Base-by-base conservation (phyloP, 2,888 invertebrate species). In the Tyria jacobaeae region DNA sequence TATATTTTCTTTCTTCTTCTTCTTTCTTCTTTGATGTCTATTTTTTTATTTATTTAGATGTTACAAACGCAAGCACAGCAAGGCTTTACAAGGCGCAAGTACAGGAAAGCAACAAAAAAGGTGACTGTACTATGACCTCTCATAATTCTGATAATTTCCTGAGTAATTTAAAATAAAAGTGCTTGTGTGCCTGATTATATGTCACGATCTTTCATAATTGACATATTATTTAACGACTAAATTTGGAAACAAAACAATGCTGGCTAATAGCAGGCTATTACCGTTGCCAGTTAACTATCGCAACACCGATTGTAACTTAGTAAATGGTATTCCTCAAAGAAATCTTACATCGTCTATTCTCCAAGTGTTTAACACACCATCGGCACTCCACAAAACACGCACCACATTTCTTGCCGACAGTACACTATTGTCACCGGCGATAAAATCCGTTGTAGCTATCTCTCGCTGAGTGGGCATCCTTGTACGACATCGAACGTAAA, bases 381-480 rank as follows among this genome's bases (percentile, higher is more conserved):
- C 27, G 52, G 34, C 21, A 57, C 53, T 57, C 39, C 34, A 54
- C 31, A 53, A 37, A 41, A 58, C 62, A 53, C 41, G 41, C 12
- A 54, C 31, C 53, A 57, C 47, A 53, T 57, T 44, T 49, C 34
- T 37, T 12, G 17, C 17, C 44, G 49, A 62, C 57, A 57, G 52
- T 34, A 63, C 39, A n/a, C 64, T 75, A 75, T 83, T 85, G 86
- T 85, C 86, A 85, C 85, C 83, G 52, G 21, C 41, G 74, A 76
- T 83, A 85, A 83, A 84, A 80, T 71, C 61, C 62, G 71, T 62
- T 63, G 82, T 76, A 73, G 68, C 71, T 77, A 77, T 77, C 75
- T 60, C 57, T 9, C 52, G 62, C 60, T 75, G 75, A 75, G 75
- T 75, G 75, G 78, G 67, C 75, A 75, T 77, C 75, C 75, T 75